Percentiles rank a stretch among this genome's conserved stretches.
Conservation (phyloP, 1,140 invertebrate species). For the Harpegnathos saltator region DNA sequence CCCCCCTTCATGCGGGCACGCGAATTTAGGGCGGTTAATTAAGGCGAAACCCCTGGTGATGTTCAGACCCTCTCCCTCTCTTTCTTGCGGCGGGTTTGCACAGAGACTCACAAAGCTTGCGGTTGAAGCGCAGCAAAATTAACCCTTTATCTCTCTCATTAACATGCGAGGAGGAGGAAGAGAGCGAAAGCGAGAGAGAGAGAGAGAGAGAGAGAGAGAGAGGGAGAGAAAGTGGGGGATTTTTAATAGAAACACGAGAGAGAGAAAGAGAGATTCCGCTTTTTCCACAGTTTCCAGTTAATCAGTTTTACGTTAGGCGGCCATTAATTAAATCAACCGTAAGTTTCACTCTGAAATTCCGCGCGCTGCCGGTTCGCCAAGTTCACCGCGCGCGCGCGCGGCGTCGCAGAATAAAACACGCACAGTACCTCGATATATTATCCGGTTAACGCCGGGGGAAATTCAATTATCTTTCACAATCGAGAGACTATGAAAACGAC, state of each 20-base stretch:
- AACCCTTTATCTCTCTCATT: conserved; percentile 50
- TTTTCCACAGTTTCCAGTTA: conserved; percentile 38
- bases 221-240: background rate
- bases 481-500: background rate
- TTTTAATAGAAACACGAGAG: background rate
- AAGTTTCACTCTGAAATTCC: background rate
- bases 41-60: conserved; percentile 49
- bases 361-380: conserved; percentile 18
- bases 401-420: background rate
- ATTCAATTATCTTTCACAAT: conserved; percentile 55
- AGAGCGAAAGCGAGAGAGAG: background rate
- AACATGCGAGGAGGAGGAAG: background rate
- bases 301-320: conserved; percentile 15
- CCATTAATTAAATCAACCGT: conserved; percentile 44
- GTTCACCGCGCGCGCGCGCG: background rate
- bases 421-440: conserved; percentile 9
- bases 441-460: conserved; percentile 25
- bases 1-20: too few species aligned
- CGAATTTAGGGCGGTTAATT: conserved; percentile 55
- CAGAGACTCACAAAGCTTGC: conserved; percentile 23
- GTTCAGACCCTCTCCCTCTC: background rate
- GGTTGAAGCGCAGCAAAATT: conserved; percentile 41
- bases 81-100: conserved; percentile 17
- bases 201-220: too few species aligned
- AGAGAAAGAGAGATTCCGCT: background rate